phyloP scores from a whole-genome alignment of 2,888 invertebrate species.

The Calameuta pallipes region DNA sequence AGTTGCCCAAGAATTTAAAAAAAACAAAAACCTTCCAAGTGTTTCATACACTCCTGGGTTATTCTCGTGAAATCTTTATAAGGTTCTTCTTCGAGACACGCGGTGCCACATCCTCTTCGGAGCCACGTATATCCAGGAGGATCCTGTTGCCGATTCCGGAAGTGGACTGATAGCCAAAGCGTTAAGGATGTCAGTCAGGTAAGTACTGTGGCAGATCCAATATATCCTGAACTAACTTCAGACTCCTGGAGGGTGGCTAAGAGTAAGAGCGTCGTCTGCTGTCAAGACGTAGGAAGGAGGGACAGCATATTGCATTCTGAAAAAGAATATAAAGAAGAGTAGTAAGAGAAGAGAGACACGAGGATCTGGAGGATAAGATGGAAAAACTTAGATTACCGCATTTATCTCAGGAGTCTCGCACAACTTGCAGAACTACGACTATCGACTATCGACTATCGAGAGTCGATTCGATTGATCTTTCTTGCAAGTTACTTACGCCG shows the following conservation, averaged over 20 bases:
- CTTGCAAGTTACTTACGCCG: background rate
- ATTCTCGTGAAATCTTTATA: background rate
- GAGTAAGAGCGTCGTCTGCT: background rate
- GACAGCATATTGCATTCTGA: background rate
- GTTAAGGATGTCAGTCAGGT: background rate
- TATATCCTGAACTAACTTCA: background rate
- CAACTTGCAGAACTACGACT: background rate
- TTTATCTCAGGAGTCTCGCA: slow-evolving; percentile 35
- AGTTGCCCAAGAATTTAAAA: no score
- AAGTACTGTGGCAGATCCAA: background rate
- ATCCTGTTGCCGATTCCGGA: background rate
- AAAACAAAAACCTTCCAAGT: no score
- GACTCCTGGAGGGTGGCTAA: background rate
- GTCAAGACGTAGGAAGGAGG: background rate
- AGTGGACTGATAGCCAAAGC: background rate
- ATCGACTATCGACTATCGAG: background rate
- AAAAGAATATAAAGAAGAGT: background rate
- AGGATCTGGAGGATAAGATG: slow-evolving; percentile 36
- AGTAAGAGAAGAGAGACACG: slow-evolving; percentile 3
- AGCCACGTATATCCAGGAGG: background rate
- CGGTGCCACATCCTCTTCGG: background rate
- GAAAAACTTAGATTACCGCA: slow-evolving; percentile 55
- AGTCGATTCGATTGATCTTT: background rate
- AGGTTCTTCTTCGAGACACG: background rate
- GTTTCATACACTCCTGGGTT: no score